Evolutionary conservation across 2,113 vertebrate genomes (phyloP).

Genomic region (Budorcas taxicolor): DNA sequence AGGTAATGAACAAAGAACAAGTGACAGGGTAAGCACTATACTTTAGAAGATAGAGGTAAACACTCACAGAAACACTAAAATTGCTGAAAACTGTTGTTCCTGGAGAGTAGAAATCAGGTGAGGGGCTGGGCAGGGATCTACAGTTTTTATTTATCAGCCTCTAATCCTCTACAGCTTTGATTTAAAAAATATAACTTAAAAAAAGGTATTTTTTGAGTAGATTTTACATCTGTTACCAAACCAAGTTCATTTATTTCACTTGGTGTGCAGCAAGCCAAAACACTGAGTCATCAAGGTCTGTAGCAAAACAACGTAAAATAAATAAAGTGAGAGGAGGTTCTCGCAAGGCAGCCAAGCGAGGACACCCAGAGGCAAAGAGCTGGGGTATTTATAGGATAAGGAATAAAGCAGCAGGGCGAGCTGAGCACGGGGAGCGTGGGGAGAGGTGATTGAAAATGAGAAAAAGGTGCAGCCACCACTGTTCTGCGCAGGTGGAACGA

Average conservation of each 20-base stretch:
- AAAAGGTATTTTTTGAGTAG: not conserved
- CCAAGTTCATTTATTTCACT: not conserved
- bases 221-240: not conserved
- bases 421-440: not conserved
- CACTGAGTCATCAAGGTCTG: too few relatives aligned
- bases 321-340: not conserved
- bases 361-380: not conserved
- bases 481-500: accelerated
- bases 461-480: not conserved
- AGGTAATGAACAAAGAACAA: not conserved
- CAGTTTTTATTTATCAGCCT: not conserved
- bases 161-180: not conserved
- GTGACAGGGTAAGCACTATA: not conserved
- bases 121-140: not conserved
- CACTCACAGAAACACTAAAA: not conserved
- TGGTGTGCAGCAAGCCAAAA: not conserved
- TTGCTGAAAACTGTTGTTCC: not conserved
- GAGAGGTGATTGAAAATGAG: not conserved
- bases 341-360: not conserved
- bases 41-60: not conserved
- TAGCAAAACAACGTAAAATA: not conserved
- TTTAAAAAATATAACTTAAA: not conserved
- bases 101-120: not conserved
- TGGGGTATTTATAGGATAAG: not conserved
- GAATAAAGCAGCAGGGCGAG: not conserved